Base-by-base conservation (phyloP, 1,140 invertebrate genomes). In the Aethina tumida region DNA sequence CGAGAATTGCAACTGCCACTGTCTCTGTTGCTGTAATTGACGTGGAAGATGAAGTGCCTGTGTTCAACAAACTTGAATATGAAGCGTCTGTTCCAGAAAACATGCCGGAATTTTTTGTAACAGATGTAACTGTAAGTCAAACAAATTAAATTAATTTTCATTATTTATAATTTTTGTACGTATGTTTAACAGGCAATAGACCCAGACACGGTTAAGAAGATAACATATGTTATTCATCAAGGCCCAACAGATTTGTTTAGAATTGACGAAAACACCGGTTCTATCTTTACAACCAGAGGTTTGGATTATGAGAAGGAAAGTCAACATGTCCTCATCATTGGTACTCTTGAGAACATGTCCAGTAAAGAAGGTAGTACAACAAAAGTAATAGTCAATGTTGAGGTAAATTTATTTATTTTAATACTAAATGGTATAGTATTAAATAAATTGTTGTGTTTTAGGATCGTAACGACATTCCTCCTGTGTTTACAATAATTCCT, bases 81-180 rank as follows among this genome's bases (percentile, higher is more conserved):
- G 76, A 81, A 53, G 77, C 80, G 2, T 71, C 67, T 19, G 81
- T 94, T 9, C 82, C 84, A 3, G 90, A 95, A 67, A 92, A 91
- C 59, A 68, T 77, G 20, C 71, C 78, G 0, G 78, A 89, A 55
- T 74, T 75, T 47, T 70, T 77, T 38, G 76, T 94, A 16, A 72
- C 79, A 16, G n/a, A n/a, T n/a, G n/a, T n/a, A n/a, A n/a, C n/a
- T n/a, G n/a, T n/a, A n/a, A n/a, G n/a, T n/a, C n/a, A n/a, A n/a
- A 17, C 16, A 58, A 39, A 7, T 24, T 19, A 40, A 26, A 34
- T 32, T 41, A n/a, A 17, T 16, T 8, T 35, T 8, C 35, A 18
- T 25, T 29, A 9, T 29, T 5, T 5, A 13, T 7, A 29, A 7
- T 5, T 5, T 12, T 7, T 30, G 9, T 30, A 30, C 3, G 9